A percentile compares a stretch with the other conserved stretches of the same genome.
These are phyloP conservation scores for Agrotis clavis DNA, from an alignment of 2,888 invertebrate species.

Conservation along the genomic window DNA sequence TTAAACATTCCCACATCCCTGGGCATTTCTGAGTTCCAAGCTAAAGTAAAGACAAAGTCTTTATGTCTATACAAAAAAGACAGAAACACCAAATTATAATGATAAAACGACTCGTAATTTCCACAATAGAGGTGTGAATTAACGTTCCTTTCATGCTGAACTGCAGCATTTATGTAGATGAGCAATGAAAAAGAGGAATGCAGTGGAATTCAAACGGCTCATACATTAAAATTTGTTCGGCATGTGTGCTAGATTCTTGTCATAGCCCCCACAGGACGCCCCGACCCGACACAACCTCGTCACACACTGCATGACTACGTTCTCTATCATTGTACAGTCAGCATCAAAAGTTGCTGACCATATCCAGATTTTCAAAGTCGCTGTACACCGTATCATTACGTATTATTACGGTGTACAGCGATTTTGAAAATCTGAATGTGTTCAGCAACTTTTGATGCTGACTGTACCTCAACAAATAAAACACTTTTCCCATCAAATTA, in stretches of 20 bases:
- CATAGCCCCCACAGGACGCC: background rate
- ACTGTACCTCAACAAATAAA: background rate
- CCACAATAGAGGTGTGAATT: background rate
- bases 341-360: no score
- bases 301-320: background rate
- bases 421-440: no score
- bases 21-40: background rate
- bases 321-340: background rate
- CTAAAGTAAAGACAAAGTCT: background rate
- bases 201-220: constrained; percentile 33
- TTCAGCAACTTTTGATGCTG: no score
- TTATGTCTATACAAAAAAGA: background rate
- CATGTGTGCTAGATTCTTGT: constrained; percentile 39
- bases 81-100: constrained; percentile 20
- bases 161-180: constrained; percentile 23
- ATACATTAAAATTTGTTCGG: constrained; percentile 29
- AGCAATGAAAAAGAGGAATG: constrained; percentile 33
- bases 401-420: no score
- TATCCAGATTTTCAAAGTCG: no score
- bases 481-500: background rate
- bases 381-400: no score
- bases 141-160: constrained; percentile 32
- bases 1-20: no score
- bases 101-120: constrained; percentile 17
- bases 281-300: background rate